phyloP scores from a whole-genome alignment of 35 echinoderm and acorn worm species.

The Anneissia japonica region DNA sequence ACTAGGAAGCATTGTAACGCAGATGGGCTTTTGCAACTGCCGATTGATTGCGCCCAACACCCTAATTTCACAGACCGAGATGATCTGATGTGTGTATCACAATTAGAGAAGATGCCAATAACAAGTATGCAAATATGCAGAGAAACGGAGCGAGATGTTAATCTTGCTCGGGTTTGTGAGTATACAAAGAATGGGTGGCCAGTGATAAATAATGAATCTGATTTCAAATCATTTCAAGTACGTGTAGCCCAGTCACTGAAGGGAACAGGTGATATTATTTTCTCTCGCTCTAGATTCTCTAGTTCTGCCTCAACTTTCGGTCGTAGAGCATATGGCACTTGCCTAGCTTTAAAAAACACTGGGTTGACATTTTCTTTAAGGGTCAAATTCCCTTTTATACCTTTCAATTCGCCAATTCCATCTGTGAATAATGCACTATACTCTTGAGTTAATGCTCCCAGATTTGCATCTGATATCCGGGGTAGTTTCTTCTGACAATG shows the following conservation, averaged over 20 bases:
- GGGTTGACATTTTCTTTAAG: background rate
- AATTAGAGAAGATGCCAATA: too few species aligned
- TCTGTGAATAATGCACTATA: slow-evolving; percentile 21
- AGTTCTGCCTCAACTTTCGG: slow-evolving; percentile 19
- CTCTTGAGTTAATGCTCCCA: background rate
- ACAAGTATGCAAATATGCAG: too few species aligned
- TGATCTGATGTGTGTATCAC: too few species aligned
- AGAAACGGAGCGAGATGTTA: too few species aligned
- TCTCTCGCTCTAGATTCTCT: background rate
- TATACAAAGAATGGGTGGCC: too few species aligned
- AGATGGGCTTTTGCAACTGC: too few species aligned
- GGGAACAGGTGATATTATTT: slow-evolving; percentile 17
- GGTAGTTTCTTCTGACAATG: background rate
- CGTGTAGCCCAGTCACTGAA: slow-evolving; percentile 8
- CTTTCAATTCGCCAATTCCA: slow-evolving; percentile 4
- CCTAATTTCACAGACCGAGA: too few species aligned
- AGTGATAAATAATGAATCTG: slow-evolving; percentile 1
- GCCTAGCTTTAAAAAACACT: background rate
- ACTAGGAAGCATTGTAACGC: too few species aligned
- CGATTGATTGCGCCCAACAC: too few species aligned
- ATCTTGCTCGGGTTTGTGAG: too few species aligned
- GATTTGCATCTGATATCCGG: too few species aligned
- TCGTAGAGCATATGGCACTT: slow-evolving; percentile 18
- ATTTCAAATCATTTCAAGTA: background rate
- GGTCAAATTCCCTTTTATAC: background rate